These are phyloP conservation scores for Gnathonemus longibarbis DNA, from an alignment of 2,113 vertebrate genomes.

Conservation along the genomic window DNA sequence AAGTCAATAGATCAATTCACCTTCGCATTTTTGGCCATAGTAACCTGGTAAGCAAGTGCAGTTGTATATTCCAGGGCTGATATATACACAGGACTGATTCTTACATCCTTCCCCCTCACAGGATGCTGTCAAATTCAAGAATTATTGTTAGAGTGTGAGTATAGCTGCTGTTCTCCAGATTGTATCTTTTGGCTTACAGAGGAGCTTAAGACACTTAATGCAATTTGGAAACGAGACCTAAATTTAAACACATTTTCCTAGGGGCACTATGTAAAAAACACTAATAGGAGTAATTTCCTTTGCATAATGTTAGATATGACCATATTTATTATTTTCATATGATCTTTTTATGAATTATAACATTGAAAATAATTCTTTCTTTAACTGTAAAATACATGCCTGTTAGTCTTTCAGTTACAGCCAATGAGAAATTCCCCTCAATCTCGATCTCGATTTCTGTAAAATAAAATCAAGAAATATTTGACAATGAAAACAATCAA, in stretches of 20 bases:
- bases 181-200: not conserved
- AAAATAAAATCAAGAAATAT: slow-evolving; percentile 12
- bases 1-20: slow-evolving; percentile 39
- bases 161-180: not conserved
- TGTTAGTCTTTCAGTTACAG: slow-evolving; percentile 52
- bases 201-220: not conserved
- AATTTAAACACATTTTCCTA: not conserved
- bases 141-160: too few relatives aligned
- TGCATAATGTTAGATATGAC: not conserved
- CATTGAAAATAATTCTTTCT: not conserved
- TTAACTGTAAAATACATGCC: slow-evolving; percentile 40
- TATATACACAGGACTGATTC: slow-evolving; percentile 58
- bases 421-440: slow-evolving; percentile 41
- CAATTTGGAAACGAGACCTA: not conserved
- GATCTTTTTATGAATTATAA: not conserved
- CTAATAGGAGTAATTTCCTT: not conserved
- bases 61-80: slow-evolving; percentile 50
- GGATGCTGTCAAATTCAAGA: slow-evolving; percentile 19
- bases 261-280: not conserved
- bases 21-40: slow-evolving; percentile 67
- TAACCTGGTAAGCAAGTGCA: slow-evolving; percentile 70
- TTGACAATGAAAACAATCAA: not conserved
- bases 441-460: slow-evolving; percentile 47
- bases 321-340: not conserved
- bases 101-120: slow-evolving; percentile 55